phyloP scores from a whole-genome alignment of 2,888 invertebrate genomes.

The Ormyrus nitidulus region DNA sequence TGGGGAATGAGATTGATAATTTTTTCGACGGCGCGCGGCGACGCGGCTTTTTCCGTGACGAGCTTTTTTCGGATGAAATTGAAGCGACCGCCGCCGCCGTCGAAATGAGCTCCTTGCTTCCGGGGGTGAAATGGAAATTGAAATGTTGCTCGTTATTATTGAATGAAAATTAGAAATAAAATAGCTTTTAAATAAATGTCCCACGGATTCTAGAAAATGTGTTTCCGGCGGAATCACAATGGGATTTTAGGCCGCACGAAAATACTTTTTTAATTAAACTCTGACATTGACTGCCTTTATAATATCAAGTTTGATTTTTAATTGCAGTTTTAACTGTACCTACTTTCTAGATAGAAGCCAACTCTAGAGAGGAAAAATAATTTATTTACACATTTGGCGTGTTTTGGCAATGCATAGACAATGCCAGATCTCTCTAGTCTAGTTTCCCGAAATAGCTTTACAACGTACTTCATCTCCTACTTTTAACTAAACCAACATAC shows the following conservation, averaged over 20 bases:
- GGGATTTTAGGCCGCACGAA: too few relatives aligned
- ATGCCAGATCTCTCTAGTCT: constrained; percentile 23
- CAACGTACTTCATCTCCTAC: constrained; percentile 22
- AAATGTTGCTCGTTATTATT: background rate
- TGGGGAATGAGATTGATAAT: constrained; percentile 45
- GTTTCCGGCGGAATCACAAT: too few relatives aligned
- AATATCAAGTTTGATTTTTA: background rate
- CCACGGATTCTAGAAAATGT: too few relatives aligned
- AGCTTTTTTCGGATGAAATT: constrained; percentile 30
- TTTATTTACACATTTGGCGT: constrained; percentile 21
- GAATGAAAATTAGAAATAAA: too few relatives aligned
- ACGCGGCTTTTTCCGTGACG: background rate
- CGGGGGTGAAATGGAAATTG: constrained; percentile 15
- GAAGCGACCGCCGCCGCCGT: constrained; percentile 18
- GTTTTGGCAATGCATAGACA: constrained; percentile 37
- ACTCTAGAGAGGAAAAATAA: too few relatives aligned
- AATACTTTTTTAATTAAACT: background rate
- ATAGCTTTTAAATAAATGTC: too few relatives aligned
- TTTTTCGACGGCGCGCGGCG: constrained; percentile 18
- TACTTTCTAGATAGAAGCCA: too few relatives aligned
- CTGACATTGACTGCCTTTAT: background rate
- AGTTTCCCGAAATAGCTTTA: constrained; percentile 46
- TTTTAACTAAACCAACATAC: constrained; percentile 53
- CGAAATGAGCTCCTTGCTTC: constrained; percentile 16
- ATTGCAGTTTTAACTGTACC: background rate